A percentile compares a stretch with the other conserved stretches of the same genome.
Evolutionary conservation across 2,888 invertebrate species (phyloP).

Genomic region (Latheticus oryzae): DNA sequence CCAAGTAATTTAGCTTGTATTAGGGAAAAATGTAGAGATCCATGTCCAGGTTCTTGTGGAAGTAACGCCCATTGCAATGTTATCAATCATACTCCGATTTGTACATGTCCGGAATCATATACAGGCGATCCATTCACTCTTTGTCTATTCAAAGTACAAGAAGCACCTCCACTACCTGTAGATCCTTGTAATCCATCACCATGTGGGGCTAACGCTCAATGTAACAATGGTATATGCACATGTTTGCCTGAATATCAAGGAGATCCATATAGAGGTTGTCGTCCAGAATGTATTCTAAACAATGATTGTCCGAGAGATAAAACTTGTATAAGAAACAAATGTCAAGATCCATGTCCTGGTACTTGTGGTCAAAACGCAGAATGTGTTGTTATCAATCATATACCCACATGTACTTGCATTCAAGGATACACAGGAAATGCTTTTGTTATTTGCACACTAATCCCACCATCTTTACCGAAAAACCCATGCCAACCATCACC

Average conservation of each 20-base stretch:
- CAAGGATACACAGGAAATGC: slow-evolving; percentile 73
- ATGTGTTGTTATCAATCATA: slow-evolving; percentile 77
- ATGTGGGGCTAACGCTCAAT: slow-evolving; percentile 75
- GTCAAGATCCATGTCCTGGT: slow-evolving; percentile 74
- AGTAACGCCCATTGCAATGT: slow-evolving; percentile 81
- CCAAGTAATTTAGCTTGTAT: slow-evolving; percentile 82
- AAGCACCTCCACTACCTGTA: slow-evolving; percentile 10
- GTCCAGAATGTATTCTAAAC: slow-evolving; percentile 76
- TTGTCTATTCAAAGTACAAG: slow-evolving; percentile 23
- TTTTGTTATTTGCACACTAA: slow-evolving; percentile 42
- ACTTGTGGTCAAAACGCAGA: slow-evolving; percentile 76
- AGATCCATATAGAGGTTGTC: slow-evolving; percentile 74
- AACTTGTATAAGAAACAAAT: slow-evolving; percentile 75
- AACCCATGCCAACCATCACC: slow-evolving; percentile 77
- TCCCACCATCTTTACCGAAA: slow-evolving; percentile 49
- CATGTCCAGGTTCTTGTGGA: slow-evolving; percentile 86
- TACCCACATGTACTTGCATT: slow-evolving; percentile 76
- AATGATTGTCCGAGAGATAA: slow-evolving; percentile 72
- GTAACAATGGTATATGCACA: slow-evolving; percentile 72
- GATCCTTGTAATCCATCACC: slow-evolving; percentile 82
- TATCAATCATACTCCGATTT: slow-evolving; percentile 85
- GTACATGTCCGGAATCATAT: slow-evolving; percentile 78
- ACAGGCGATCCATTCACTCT: slow-evolving; percentile 79
- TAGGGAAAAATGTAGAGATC: slow-evolving; percentile 84
- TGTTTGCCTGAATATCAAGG: slow-evolving; percentile 73